Evolutionary conservation across 2,113 vertebrate genomes (phyloP).

Genomic region (Carassius gibelio): DNA sequence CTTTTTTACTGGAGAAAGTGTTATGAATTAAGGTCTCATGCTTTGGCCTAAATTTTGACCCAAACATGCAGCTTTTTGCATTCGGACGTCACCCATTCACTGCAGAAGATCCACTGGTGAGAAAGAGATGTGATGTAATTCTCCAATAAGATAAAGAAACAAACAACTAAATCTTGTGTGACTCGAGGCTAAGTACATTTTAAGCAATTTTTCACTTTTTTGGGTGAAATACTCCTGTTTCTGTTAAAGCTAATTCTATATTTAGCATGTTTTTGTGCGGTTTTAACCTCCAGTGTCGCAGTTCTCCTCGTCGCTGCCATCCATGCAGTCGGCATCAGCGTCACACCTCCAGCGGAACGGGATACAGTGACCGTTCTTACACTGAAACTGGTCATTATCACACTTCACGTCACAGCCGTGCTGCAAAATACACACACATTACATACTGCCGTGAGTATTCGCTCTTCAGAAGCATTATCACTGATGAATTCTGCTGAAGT

Average conservation of each 20-base stretch:
- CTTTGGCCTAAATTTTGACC: background rate
- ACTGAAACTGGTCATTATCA: slow-evolving; percentile 94
- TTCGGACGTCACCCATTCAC: background rate
- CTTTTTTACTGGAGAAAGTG: background rate
- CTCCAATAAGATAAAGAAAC: background rate
- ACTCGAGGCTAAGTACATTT: background rate
- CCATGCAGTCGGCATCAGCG: slow-evolving; percentile 89
- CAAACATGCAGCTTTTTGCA: background rate
- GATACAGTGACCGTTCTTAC: slow-evolving; percentile 93
- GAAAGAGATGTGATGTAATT: background rate
- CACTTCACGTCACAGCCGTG: slow-evolving; percentile 91
- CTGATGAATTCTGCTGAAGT: background rate
- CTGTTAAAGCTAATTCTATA: background rate
- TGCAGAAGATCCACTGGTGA: background rate
- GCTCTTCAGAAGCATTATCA: background rate
- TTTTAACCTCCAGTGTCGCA: slow-evolving; percentile 83
- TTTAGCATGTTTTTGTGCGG: background rate
- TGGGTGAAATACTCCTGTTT: background rate
- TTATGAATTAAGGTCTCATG: background rate
- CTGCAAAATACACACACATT: slow-evolving; percentile 68
- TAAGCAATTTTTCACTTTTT: background rate
- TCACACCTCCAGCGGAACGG: slow-evolving; percentile 96
- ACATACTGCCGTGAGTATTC: background rate
- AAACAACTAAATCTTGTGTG: background rate
- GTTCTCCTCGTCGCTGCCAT: slow-evolving; percentile 91